Percentiles rank a stretch among this genome's conserved stretches.
phyloP scores from a whole-genome alignment of 2,888 invertebrate species.

The Gortyna flavago region DNA sequence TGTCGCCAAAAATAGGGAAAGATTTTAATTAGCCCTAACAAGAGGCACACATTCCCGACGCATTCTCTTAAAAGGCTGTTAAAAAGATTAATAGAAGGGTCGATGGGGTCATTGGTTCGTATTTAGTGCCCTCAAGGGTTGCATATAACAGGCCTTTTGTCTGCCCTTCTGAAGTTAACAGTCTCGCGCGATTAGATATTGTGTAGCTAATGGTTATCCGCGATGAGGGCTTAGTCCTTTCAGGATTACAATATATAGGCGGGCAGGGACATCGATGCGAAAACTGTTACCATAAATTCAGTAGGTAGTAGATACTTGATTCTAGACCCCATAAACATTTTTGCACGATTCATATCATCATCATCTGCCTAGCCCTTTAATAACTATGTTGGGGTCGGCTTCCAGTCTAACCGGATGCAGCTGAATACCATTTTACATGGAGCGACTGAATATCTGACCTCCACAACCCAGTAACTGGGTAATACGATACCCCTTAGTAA shows the following conservation, averaged over 20 bases:
- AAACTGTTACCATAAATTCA: neutral
- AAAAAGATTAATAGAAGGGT: constrained; percentile 84
- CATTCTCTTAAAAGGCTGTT: constrained; percentile 76
- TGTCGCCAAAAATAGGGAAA: constrained; percentile 44
- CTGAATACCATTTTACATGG: no score
- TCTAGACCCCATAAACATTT: no score
- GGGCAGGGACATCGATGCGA: neutral
- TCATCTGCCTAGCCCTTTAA: no score
- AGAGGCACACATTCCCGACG: constrained; percentile 66
- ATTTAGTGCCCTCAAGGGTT: constrained; percentile 81
- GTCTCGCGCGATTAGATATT: constrained; percentile 65
- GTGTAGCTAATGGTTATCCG: constrained; percentile 57
- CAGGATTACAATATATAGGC: constrained; percentile 24
- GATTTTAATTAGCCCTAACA: constrained; percentile 76
- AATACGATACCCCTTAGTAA: no score
- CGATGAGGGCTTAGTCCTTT: constrained; percentile 43
- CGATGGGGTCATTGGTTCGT: constrained; percentile 79
- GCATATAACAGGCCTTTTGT: constrained; percentile 71
- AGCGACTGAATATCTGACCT: no score
- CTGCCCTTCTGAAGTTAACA: constrained; percentile 60
- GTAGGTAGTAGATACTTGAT: no score
- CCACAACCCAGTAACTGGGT: no score
- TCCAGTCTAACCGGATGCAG: no score
- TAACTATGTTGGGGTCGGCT: no score
- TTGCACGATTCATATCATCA: no score